Percentiles rank a stretch among this genome's conserved stretches.
Evolutionary conservation across 2,888 invertebrate species (phyloP).

Genomic region (Blastobasis lacticolella): DNA sequence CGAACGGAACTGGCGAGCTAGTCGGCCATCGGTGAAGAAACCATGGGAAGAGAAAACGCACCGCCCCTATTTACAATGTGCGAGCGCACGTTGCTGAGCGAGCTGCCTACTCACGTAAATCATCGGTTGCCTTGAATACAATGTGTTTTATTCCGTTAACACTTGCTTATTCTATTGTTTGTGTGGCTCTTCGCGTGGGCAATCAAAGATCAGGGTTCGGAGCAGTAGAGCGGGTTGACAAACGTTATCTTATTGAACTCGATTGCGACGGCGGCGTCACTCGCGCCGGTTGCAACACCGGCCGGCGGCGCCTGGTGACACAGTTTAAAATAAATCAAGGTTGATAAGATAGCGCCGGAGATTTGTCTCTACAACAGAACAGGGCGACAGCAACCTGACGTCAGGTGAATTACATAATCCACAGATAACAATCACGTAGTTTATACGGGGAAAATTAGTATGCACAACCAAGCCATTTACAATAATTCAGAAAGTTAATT

Average conservation of each 20-base stretch:
- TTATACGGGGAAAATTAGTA: no score
- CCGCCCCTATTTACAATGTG: conserved; percentile 12
- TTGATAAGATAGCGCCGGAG: conserved; percentile 46
- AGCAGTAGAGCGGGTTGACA: no score
- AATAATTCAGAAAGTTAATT: no score
- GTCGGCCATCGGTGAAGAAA: conserved; percentile 33
- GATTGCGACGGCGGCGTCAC: no score
- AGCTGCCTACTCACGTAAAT: conserved; percentile 7
- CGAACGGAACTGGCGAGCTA: conserved; percentile 28
- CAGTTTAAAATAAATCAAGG: conserved; percentile 47
- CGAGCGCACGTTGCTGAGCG: conserved; percentile 13
- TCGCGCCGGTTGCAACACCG: background rate
- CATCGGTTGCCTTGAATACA: background rate
- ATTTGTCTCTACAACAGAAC: conserved; percentile 22
- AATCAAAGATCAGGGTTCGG: no score
- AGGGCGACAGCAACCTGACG: conserved; percentile 24
- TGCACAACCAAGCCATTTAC: no score
- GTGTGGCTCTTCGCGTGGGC: no score
- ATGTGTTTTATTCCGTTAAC: no score
- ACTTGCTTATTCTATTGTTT: no score
- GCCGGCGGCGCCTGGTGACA: conserved; percentile 27
- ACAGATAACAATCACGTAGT: no score
- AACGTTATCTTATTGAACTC: no score
- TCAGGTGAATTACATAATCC: conserved; percentile 9
- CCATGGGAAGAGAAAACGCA: conserved; percentile 52